A percentile compares a stretch with the other conserved stretches of the same genome.
Evolutionary conservation across 2,888 invertebrate species (phyloP).

Genomic region (Trilocha varians): DNA sequence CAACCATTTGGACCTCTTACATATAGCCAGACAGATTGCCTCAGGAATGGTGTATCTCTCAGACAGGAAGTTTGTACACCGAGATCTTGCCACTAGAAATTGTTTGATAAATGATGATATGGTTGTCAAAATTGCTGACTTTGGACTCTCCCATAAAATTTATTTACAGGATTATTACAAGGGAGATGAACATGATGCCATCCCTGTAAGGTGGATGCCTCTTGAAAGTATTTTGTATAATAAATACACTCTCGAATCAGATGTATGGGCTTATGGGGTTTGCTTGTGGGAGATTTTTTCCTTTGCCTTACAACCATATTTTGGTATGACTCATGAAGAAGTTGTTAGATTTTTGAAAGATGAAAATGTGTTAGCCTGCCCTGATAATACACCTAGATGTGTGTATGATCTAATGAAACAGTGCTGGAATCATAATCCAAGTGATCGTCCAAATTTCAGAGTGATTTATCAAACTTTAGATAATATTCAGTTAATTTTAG

Average conservation of each 20-base stretch:
- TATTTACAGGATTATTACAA: slow-evolving; percentile 96
- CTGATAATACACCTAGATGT: slow-evolving; percentile 89
- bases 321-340: slow-evolving; percentile 97
- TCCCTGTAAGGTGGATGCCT: slow-evolving; percentile 99
- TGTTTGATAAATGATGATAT: slow-evolving; percentile 95
- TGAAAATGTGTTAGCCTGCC: slow-evolving; percentile 91
- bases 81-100: slow-evolving; percentile 96
- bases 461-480: slow-evolving; percentile 85
- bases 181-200: slow-evolving; percentile 95
- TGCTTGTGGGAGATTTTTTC: slow-evolving; percentile 98
- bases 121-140: slow-evolving; percentile 97
- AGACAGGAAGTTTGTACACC: slow-evolving; percentile 94
- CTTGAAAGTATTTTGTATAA: slow-evolving; percentile 96
- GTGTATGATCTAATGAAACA: slow-evolving; percentile 94
- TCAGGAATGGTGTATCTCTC: slow-evolving; percentile 96
- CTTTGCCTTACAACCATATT: slow-evolving; percentile 96
- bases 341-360: slow-evolving; percentile 95
- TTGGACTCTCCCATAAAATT: slow-evolving; percentile 96
- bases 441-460: slow-evolving; percentile 89
- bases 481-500: slow-evolving; percentile 73
- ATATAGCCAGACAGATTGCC: slow-evolving; percentile 91
- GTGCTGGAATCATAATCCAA: slow-evolving; percentile 93
- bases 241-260: slow-evolving; percentile 96
- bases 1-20: slow-evolving; percentile 85
- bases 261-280: slow-evolving; percentile 98